These are phyloP conservation scores for Aleiodes leptofemur DNA, from an alignment of 2,888 invertebrate genomes.

Conservation along the genomic window DNA sequence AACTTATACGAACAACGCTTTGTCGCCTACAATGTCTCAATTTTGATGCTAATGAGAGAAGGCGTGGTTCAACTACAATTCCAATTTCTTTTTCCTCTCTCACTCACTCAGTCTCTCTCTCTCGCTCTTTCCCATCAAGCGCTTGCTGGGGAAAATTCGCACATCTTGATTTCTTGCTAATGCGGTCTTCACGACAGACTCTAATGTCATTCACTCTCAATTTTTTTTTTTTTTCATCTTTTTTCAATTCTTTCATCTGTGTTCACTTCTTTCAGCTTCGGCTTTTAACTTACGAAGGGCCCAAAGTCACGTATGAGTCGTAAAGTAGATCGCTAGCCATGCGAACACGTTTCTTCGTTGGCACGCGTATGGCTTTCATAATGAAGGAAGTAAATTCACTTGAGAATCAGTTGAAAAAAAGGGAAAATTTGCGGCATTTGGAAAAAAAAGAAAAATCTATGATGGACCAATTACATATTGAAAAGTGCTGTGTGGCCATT, in stretches of 20 bases:
- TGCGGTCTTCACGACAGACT: conserved; percentile 30
- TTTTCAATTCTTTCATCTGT: conserved; percentile 2
- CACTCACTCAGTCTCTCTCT: neutral
- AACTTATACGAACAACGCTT: conserved; percentile 39
- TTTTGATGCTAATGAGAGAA: conserved; percentile 42
- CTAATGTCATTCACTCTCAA: conserved; percentile 33
- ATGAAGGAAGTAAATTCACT: conserved; percentile 58
- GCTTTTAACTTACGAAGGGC: conserved; percentile 45
- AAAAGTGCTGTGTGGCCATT: neutral
- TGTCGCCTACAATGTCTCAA: conserved; percentile 53
- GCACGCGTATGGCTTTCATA: conserved; percentile 58
- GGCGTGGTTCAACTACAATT: conserved; percentile 28
- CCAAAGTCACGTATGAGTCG: conserved; percentile 68
- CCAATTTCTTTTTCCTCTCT: conserved; percentile 15
- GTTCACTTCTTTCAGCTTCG: conserved; percentile 33
- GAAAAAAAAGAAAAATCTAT: neutral
- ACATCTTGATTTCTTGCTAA: conserved; percentile 46
- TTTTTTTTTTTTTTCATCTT: conserved; percentile 36
- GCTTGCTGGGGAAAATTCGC: conserved; percentile 43
- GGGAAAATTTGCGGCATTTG: conserved; percentile 19
- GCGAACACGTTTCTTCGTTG: conserved; percentile 52
- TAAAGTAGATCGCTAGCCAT: conserved; percentile 68
- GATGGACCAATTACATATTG: conserved; percentile 34
- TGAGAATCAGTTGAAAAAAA: conserved; percentile 40
- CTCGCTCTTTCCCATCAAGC: neutral